Percentiles rank a stretch among this genome's conserved stretches.
phyloP scores from a whole-genome alignment of 2,113 vertebrate genomes.

The Scortum barcoo region DNA sequence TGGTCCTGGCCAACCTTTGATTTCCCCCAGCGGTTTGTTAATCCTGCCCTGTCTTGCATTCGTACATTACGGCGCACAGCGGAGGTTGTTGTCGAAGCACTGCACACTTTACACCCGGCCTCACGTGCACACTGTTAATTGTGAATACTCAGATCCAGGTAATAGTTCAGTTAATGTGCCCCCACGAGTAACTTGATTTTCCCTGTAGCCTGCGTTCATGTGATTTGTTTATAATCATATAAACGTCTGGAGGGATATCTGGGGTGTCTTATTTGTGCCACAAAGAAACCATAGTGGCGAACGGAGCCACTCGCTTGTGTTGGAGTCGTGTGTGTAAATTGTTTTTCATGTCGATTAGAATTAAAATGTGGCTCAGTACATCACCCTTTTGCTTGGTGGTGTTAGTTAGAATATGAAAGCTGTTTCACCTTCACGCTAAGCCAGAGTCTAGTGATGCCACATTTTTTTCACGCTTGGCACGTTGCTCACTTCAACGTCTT shows the following conservation, averaged over 20 bases:
- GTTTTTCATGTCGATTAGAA: background rate
- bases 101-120: constrained; percentile 22
- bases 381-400: background rate
- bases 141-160: background rate
- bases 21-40: constrained; percentile 49
- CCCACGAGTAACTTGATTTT: constrained; percentile 1
- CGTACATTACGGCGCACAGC: constrained; percentile 22
- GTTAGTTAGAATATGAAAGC: background rate
- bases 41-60: constrained; percentile 38
- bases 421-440: background rate
- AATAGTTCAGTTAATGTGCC: background rate
- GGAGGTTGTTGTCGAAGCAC: constrained; percentile 2
- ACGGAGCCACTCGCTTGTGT: background rate
- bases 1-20: constrained; percentile 36
- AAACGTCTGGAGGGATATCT: background rate
- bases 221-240: background rate
- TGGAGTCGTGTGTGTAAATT: background rate
- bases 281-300: background rate
- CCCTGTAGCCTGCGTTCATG: background rate
- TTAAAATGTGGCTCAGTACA: background rate
- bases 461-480: background rate
- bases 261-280: background rate
- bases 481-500: background rate
- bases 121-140: background rate
- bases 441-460: background rate